Evolutionary conservation across 2,888 invertebrate genomes (phyloP).

Genomic region (Scaptodrosophila latifasciaeformis): DNA sequence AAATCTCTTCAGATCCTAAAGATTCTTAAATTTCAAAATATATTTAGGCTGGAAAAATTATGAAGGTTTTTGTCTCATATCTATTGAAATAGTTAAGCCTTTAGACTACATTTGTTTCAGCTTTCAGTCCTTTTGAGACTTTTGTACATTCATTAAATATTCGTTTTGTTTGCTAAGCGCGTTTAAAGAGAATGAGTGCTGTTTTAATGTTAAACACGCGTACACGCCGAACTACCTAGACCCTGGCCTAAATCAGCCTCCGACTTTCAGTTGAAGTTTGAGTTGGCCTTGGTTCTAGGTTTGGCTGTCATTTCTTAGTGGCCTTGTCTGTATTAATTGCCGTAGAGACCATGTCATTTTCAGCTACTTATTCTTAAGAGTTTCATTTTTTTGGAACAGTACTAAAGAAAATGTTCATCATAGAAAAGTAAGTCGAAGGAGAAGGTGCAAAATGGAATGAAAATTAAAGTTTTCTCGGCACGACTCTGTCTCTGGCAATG

Average conservation of each 20-base stretch:
- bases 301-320: neutral
- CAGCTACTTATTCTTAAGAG: constrained; percentile 34
- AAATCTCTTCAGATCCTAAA: no score
- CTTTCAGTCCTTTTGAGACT: no score
- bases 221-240: constrained; percentile 26
- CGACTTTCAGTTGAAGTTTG: neutral
- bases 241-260: neutral
- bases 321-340: constrained; percentile 37
- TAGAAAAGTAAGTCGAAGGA: constrained; percentile 35
- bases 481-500: neutral
- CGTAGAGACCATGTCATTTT: constrained; percentile 33
- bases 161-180: constrained; percentile 39
- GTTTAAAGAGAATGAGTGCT: constrained; percentile 46
- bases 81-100: no score
- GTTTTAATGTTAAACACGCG: constrained; percentile 55
- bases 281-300: neutral
- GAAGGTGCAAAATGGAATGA: constrained; percentile 35
- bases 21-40: no score
- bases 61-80: no score
- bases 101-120: no score
- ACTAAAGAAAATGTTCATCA: constrained; percentile 39
- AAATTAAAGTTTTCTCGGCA: no score
- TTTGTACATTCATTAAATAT: constrained; percentile 46
- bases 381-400: constrained; percentile 8
- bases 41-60: no score